Base-by-base conservation (phyloP, 2,888 invertebrate genomes). In the Congeria kusceri region DNA sequence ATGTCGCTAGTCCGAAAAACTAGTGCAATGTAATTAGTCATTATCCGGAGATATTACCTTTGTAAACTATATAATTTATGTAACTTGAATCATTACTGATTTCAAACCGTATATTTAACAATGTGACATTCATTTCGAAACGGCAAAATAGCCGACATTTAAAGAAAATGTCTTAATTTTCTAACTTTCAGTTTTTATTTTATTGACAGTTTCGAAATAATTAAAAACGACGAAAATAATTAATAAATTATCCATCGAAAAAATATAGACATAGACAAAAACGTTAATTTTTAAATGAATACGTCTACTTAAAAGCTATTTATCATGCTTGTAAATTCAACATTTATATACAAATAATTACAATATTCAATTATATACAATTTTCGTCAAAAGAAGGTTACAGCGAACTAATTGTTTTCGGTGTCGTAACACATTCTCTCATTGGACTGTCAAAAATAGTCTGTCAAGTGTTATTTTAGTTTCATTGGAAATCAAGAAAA, bases 31-130 rank as follows among this genome's bases (percentile, higher is more conserved):
- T 5, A 39, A 39, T 15, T 39, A 5, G 15, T 39, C 3, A 39
- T 7, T 39, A 39, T 13, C 9, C 9, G 9, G 39, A 39, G 3
- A 39, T 4, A 44, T 67, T 81, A 90, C 90, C 89, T 69, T 65
- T 77, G 49, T 87, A 91, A 7, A 66, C 59, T 18, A 89, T 71
- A 74, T 71, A 66, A 47, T 77, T 71, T 13, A 83, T 77, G 29
- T 79, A 62, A 57, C 80, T 66, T 44, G 69, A 71, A 29, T 83
- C 81, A 64, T 87, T 85, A 46, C 88, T 86, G 46, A 91, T 83
- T 86, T 91, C 91, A 72, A 91, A 87, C 63, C 90, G 87, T 44
- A 91, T 72, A 61, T 87, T 86, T 47, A 89, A 80, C n/a, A 91
- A 78, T 28, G 88, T 86, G 73, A 91, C 84, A 76, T 71, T 76